Conservation (phyloP, 2,113 vertebrate genomes). For the Salminus brasiliensis region DNA sequence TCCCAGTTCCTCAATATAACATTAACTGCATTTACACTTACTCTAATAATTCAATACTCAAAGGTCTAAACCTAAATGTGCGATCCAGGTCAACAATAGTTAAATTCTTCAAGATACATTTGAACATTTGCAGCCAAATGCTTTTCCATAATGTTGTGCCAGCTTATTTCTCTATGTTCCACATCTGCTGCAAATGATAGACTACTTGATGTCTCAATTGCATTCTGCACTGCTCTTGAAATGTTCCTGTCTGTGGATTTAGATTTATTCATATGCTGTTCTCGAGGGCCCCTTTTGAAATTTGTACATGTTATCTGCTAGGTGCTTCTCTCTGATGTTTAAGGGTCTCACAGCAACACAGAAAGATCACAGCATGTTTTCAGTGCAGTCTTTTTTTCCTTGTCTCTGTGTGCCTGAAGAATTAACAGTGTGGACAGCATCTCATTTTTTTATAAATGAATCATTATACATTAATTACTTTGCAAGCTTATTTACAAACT, state of each 20-base stretch:
- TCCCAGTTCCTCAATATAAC: not conserved
- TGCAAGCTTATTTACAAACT: slow-evolving; percentile 43
- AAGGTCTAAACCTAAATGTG: too few relatives aligned
- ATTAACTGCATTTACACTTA: too few relatives aligned
- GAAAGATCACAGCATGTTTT: not conserved
- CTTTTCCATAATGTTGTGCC: not conserved
- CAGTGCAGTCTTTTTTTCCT: not conserved
- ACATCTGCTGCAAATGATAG: slow-evolving; percentile 7
- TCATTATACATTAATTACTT: slow-evolving; percentile 15
- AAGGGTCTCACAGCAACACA: slow-evolving; percentile 9
- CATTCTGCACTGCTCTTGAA: not conserved
- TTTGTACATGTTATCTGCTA: slow-evolving; percentile 35
- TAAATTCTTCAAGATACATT: too few relatives aligned
- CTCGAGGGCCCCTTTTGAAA: slow-evolving; percentile 10
- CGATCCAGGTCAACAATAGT: too few relatives aligned
- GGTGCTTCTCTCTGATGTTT: slow-evolving; percentile 7
- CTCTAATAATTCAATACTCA: too few relatives aligned
- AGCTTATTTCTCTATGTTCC: not conserved
- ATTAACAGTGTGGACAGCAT: not conserved
- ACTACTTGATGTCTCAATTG: slow-evolving; percentile 17
- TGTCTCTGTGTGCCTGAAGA: not conserved
- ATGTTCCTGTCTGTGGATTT: not conserved
- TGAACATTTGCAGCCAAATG: not conserved
- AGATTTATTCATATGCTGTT: slow-evolving; percentile 37
- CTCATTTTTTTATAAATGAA: not conserved